Evolutionary conservation across 2,797 vertebrate species (phyloP), one percentile per base, ranked within the genome.

Genomic region (Notamacropus eugenii): DNA sequence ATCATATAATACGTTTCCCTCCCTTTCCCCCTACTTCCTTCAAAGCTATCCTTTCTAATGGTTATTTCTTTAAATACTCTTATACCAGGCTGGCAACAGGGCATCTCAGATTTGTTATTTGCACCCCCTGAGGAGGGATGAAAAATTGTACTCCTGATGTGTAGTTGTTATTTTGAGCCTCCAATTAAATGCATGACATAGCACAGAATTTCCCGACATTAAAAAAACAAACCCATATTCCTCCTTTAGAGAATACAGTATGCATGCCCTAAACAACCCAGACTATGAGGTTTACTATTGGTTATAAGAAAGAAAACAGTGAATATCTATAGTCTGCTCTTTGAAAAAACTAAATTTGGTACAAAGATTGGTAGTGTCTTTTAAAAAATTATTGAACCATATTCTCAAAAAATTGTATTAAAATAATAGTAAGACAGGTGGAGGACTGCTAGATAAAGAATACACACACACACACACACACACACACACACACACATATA

Each of bases 321-420:
- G 67, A 24, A 27, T 9, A 56, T 57, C 54, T 93, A 74, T 55
- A 67, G 90, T 14, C 13, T 93, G 90, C 56, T 52, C 56, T 96
- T 52, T 94, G 91, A 95, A 46, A 40, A 54, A 31, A 6, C 27
- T 31, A 92, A 93, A 93, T 90, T 40, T 92, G 34, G 22, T 46
- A 87, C 5, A 54, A 95, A 93, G 58, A 54, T 1, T 46, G 14
- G 62, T 54, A 62, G 57, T 91, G 57, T 14, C 27, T 28, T 24
- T 56, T 34, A 52, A 52, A 52, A 82, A 93, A 94, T 67, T 55
- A 74, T 0, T 91, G 90, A 31, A 92, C 10, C n/a, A 96, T 90
- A 91, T 90, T 94, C 57, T 56, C 93, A 92, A 95, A 87, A 94
- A 82, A 90, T 90, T 94, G 50, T 91, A 95, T 50, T 34, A 22